Base-by-base conservation (phyloP, 1,140 invertebrate genomes). In the Galleria mellonella region DNA sequence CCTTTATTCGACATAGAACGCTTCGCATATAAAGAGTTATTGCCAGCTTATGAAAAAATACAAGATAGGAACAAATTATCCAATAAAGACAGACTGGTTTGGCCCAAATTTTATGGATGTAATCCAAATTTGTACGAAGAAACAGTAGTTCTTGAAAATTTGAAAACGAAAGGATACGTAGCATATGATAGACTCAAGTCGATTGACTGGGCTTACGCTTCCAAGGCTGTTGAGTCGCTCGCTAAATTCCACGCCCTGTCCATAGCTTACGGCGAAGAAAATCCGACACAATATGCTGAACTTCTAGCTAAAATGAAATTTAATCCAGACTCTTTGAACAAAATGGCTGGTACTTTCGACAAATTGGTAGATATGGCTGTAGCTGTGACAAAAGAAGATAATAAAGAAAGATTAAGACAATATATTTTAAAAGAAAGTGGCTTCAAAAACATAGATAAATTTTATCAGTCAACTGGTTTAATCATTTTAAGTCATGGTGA, bases 1-100 rank as follows among this genome's bases (percentile, higher is more conserved):
- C 17, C 14, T n/a, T 32, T 73, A 1, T 78, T 58, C 35, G 52
- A 67, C 8, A 62, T 47, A 2, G 78, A 83, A 58, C 51, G 41
- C 0, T 47, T 50, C 12, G 55, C 61, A 30, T 83, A 79, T 38
- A 72, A 43, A 0, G 45, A 57, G 8, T 13, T 83, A 3, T 14
- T 58, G 1, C 61, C 60, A 4, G 48, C 38, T 4, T 79, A 70
- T 28, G 42, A 57, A 44, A 38, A 55, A 4, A 13, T 83, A 6
- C 54, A 82, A 50, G 43, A 60, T 0, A 50, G 52, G 11, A 9
- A 68, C 11, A 44, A 47, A 1, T 36, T 79, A 0, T 53, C 67
- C 0, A 10, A 47, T n/a, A 49, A 71, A n/a, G 14, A 72, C 12
- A 62, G 56, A 42, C n/a, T 60, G 1, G 7, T 11, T 1, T 35